Base-by-base conservation (phyloP, 2,797 vertebrate genomes). In the Pangasius krempfi region DNA sequence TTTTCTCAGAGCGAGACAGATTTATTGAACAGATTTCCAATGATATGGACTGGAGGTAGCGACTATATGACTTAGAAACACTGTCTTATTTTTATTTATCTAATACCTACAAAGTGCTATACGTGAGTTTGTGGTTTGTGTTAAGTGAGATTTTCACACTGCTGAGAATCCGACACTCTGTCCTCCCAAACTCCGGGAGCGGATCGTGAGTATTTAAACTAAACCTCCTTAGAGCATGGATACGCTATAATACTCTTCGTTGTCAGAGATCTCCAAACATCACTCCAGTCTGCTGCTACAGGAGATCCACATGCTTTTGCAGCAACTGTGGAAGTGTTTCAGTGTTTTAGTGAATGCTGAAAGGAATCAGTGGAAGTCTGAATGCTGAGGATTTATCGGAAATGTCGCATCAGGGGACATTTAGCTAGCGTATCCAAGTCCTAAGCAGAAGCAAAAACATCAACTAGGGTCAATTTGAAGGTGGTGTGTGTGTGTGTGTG, bases 31-130 rank as follows among this genome's bases (percentile, higher is more conserved):
- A 50, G 86, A 66, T 86, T 87, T 64, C 68, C 87, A 81, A 47
- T 75, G 84, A 64, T 84, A 75, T 64, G 82, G 30, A 83, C 73
- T 84, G 88, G 89, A 90, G 91, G 89, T 90, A 91, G 89, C 68
- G 87, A 79, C 89, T 54, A 84, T 66, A 54, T 91, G 50, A 87
- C 22, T 68, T 58, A 33, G 58, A 86, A 91, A 91, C 86, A 88
- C 86, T 58, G 87, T 62, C 56, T 81, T 58, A 40, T 10, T 33
- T 56, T 33, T 80, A 56, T 58, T 58, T 50, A n/a, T 56, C 50
- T 79, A 88, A 75, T 56, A 80, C 75, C 82, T 37, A 62, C 52
- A 91, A 89, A 88, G 89, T 89, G 91, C 91, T 84, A 60, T 62
- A 47, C 52, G 68, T 73, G 66, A 27, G 22, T 81, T 70, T 58